A percentile compares a stretch with the other conserved stretches of the same genome.
Conservation (phyloP, 2,888 invertebrate genomes). For the Agrotis segetum region DNA sequence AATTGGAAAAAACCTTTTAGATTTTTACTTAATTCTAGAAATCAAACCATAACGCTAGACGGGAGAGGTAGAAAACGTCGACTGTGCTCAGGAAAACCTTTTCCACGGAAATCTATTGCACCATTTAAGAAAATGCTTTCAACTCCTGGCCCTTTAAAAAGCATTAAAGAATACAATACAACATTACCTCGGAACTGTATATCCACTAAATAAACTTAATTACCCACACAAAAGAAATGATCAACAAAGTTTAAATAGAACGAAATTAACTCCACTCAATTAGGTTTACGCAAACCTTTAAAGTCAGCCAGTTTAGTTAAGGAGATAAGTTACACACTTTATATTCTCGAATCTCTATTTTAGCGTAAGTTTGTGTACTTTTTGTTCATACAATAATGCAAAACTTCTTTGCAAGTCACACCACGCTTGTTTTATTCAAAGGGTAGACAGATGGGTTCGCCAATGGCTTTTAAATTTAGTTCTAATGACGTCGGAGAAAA, state of each 20-base stretch:
- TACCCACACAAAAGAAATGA: constrained; percentile 66
- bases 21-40: neutral
- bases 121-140: constrained; percentile 41
- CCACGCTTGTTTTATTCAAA: constrained; percentile 45
- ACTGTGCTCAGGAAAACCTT: constrained; percentile 9
- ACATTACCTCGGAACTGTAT: constrained; percentile 43
- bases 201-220: constrained; percentile 60
- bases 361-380: constrained; percentile 58
- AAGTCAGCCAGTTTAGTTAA: constrained; percentile 69
- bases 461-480: constrained; percentile 44
- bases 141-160: constrained; percentile 29
- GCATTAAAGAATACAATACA: constrained; percentile 36
- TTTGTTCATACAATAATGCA: constrained; percentile 45
- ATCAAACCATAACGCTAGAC: constrained; percentile 1
- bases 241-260: constrained; percentile 71
- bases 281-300: constrained; percentile 67
- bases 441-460: constrained; percentile 12
- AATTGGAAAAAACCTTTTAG: no score
- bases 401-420: constrained; percentile 39
- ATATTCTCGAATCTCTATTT: constrained; percentile 65
- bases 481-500: constrained; percentile 29
- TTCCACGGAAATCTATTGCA: constrained; percentile 39
- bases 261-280: constrained; percentile 72
- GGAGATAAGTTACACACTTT: constrained; percentile 71
- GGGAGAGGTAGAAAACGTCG: neutral